Conservation (phyloP, 2,888 invertebrate species). For the Troglohyphantes excavatus region DNA sequence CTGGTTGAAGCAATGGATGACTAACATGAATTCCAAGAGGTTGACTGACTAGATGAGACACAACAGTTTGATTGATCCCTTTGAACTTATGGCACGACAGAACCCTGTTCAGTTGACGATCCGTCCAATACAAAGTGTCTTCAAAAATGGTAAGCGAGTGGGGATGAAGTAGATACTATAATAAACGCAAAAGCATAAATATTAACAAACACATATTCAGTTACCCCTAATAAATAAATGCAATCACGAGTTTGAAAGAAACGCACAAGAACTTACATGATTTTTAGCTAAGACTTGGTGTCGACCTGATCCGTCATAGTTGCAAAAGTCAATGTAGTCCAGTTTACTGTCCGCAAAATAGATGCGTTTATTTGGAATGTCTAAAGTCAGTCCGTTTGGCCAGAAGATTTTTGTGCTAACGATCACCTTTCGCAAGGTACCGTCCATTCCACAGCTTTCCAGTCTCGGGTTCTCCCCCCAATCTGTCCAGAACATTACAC, state of each 20-base stretch:
- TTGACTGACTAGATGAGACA: conserved; percentile 96
- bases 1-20: conserved; percentile 95
- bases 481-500: conserved; percentile 98
- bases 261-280: conserved; percentile 82
- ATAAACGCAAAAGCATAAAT: not conserved
- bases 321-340: conserved; percentile 98
- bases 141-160: conserved; percentile 97
- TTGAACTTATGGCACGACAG: conserved; percentile 92
- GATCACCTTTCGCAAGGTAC: conserved; percentile 91
- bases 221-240: not conserved
- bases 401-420: conserved; percentile 97
- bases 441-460: conserved; percentile 98
- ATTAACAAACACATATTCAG: not conserved
- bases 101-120: conserved; percentile 94
- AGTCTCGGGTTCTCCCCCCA: conserved; percentile 99
- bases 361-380: conserved; percentile 94
- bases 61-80: conserved; percentile 95
- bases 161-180: conserved; percentile 95
- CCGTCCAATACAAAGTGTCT: conserved; percentile 98
- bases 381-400: conserved; percentile 98
- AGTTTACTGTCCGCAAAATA: conserved; percentile 99
- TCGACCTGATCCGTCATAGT: conserved; percentile 95
- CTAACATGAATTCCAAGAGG: conserved; percentile 97
- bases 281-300: conserved; percentile 87
- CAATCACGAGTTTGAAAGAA: too few species aligned